Evolutionary conservation across 1,140 invertebrate genomes (phyloP).

Genomic region (Hirudo medicinalis): DNA sequence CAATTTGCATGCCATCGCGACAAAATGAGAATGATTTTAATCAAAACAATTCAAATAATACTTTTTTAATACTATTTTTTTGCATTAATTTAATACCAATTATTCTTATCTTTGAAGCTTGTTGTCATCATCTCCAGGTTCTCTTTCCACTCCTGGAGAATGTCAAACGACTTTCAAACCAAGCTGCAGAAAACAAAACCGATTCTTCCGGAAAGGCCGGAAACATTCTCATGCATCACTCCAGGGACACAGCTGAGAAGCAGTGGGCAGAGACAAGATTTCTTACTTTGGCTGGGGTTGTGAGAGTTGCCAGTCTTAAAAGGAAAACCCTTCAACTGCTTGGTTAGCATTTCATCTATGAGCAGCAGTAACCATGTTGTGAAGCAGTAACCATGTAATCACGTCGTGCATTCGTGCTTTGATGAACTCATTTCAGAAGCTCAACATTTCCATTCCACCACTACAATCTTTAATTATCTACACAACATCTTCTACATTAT

Average conservation of each 20-base stretch:
- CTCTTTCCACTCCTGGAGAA: conserved; percentile 89
- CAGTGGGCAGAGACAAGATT: conserved; percentile 98
- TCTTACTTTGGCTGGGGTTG: conserved; percentile 58
- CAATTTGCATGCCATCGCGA: too few relatives aligned
- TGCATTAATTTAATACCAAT: not conserved
- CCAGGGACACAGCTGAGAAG: conserved; percentile 93
- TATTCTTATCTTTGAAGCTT: too few relatives aligned
- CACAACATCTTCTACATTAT: too few relatives aligned
- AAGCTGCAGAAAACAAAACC: conserved; percentile 83
- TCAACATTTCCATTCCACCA: too few relatives aligned
- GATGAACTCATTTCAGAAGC: too few relatives aligned
- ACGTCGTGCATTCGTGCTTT: not conserved
- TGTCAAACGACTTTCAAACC: conserved; percentile 72
- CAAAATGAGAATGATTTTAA: too few relatives aligned
- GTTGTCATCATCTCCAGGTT: conserved; percentile 46
- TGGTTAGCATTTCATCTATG: conserved; percentile 39
- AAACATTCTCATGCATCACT: conserved; percentile 94
- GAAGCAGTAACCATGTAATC: too few relatives aligned
- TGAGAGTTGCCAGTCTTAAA: conserved; percentile 75
- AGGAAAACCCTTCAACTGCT: conserved; percentile 65
- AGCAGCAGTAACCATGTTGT: too few relatives aligned
- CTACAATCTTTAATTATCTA: too few relatives aligned
- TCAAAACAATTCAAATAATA: too few relatives aligned
- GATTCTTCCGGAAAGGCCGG: conserved; percentile 56
- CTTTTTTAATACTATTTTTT: not conserved